Conservation (phyloP, 2,797 vertebrate species). For the Eremophila alpestris region DNA sequence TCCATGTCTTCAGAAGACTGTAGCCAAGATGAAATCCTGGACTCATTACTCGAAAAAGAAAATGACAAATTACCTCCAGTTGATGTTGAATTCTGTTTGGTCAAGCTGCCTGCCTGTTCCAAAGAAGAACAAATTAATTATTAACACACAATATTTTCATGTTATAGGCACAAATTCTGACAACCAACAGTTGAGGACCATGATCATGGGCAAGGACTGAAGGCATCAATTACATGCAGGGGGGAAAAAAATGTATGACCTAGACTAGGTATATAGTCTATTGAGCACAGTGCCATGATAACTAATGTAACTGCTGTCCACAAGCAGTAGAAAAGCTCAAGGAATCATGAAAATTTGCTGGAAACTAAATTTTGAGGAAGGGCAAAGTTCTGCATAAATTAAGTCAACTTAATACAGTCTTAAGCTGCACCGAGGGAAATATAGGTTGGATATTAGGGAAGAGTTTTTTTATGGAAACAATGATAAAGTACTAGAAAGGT, state of each 20-base stretch:
- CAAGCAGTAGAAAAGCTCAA: neutral
- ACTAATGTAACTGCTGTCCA: neutral
- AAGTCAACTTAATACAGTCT: neutral
- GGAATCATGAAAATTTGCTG: neutral
- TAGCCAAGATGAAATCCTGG: constrained; percentile 89
- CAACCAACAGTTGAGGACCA: neutral
- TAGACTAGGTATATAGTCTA: neutral
- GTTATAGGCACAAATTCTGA: neutral
- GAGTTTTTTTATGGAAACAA: neutral
- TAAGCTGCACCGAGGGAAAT: neutral
- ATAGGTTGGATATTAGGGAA: neutral
- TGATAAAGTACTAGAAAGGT: neutral
- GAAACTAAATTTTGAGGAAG: neutral
- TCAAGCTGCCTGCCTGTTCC: constrained; percentile 81
- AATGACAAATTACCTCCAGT: constrained; percentile 79
- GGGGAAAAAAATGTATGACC: neutral
- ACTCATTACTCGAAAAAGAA: constrained; percentile 83
- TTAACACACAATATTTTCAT: neutral
- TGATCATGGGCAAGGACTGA: neutral
- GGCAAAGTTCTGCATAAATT: neutral
- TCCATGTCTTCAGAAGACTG: constrained; percentile 96
- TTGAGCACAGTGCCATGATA: neutral
- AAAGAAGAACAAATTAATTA: constrained; percentile 9
- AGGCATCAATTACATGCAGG: neutral
- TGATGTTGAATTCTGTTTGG: constrained; percentile 86